These are phyloP conservation scores for Atethmia centrago DNA, from an alignment of 2,888 invertebrate genomes.

Conservation along the genomic window DNA sequence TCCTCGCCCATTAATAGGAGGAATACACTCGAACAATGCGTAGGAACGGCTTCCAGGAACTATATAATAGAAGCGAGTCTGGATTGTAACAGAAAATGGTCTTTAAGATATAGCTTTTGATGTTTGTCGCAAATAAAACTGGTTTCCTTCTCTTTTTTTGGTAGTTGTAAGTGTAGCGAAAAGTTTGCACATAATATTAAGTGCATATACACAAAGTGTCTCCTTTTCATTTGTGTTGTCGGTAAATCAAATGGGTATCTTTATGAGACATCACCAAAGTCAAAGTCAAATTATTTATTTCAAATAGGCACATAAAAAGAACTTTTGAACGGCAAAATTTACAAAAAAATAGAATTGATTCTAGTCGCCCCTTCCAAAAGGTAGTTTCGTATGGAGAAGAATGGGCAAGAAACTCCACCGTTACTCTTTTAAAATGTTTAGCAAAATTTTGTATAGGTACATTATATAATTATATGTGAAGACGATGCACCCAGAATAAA, in stretches of 20 bases:
- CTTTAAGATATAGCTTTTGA: slow-evolving; percentile 43
- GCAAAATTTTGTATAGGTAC: too few relatives aligned
- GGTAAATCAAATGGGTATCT: background rate
- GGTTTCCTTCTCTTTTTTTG: background rate
- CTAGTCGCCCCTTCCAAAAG: too few relatives aligned
- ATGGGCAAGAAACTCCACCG: too few relatives aligned
- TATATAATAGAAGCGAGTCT: slow-evolving; percentile 17
- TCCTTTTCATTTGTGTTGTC: background rate
- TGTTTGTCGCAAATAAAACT: slow-evolving; percentile 19
- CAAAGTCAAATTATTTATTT: too few relatives aligned
- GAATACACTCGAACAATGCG: slow-evolving; percentile 70
- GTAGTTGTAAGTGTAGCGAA: background rate
- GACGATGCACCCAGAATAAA: too few relatives aligned
- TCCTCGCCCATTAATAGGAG: slow-evolving; percentile 69
- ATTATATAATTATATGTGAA: too few relatives aligned
- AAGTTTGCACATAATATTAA: background rate
- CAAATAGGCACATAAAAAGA: too few relatives aligned
- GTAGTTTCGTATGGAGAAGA: too few relatives aligned
- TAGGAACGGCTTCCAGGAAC: slow-evolving; percentile 62
- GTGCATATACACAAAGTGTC: background rate
- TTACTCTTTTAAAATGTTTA: too few relatives aligned
- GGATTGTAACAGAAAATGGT: slow-evolving; percentile 25
- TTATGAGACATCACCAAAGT: background rate
- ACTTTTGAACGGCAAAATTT: too few relatives aligned
- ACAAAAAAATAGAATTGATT: too few relatives aligned